Evolutionary conservation across 2,888 invertebrate genomes (phyloP).

Genomic region (Callinectes sapidus): DNA sequence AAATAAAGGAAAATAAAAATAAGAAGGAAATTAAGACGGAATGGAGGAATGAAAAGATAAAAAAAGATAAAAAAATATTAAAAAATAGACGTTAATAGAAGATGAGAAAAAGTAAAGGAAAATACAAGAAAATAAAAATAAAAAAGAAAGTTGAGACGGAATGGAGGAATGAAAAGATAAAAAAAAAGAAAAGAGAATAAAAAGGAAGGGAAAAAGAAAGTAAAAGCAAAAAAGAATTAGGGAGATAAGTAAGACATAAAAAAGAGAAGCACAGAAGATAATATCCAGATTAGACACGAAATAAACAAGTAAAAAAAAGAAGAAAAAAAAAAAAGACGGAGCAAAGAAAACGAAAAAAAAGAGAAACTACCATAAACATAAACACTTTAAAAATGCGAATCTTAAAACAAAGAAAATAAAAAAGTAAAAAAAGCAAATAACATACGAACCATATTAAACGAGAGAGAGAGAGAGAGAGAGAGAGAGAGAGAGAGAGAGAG

Average conservation of each 20-base stretch:
- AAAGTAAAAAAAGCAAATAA: background rate
- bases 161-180: background rate
- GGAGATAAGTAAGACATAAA: too few species aligned
- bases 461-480: background rate
- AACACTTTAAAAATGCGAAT: too few species aligned
- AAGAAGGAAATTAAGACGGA: background rate
- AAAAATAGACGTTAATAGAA: too few species aligned
- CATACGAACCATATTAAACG: background rate
- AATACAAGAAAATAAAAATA: background rate
- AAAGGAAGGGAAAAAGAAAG: background rate
- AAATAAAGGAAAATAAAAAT: too few species aligned
- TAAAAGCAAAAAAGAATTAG: background rate
- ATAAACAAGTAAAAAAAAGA: background rate
- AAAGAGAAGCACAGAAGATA: too few species aligned
- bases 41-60: background rate
- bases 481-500: conserved; percentile 25
- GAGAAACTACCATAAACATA: too few species aligned
- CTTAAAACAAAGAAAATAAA: too few species aligned
- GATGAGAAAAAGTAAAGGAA: too few species aligned
- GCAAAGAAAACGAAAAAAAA: background rate
- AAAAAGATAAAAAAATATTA: background rate
- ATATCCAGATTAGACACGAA: too few species aligned
- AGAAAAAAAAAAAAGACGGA: background rate
- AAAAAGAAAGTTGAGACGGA: too few species aligned
- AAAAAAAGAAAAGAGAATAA: background rate